Conservation (phyloP, 1,140 invertebrate genomes). For the Cotesia chilonis region DNA sequence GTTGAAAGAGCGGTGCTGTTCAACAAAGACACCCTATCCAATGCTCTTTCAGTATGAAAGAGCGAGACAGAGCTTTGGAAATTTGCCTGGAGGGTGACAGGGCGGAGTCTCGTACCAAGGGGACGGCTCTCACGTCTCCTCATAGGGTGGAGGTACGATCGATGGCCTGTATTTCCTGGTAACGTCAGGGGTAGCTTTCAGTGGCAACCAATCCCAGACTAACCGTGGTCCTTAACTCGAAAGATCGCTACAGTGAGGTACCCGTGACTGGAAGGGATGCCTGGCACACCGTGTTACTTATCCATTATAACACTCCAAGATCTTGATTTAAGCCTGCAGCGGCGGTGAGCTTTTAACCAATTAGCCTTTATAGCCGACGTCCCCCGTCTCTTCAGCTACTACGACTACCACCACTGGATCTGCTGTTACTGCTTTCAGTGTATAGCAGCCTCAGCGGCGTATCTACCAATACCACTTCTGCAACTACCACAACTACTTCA, state of each 20-base stretch:
- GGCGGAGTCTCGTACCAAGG: conserved; percentile 47
- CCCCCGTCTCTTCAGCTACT: conserved; percentile 32
- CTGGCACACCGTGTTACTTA: conserved; percentile 65
- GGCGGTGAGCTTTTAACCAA: conserved; percentile 67
- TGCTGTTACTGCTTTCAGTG: conserved; percentile 14
- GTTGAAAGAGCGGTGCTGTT: neutral
- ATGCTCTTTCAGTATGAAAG: conserved; percentile 29
- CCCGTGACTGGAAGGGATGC: conserved; percentile 20
- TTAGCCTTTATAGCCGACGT: conserved; percentile 64
- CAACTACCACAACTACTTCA: no score
- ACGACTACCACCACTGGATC: conserved; percentile 4
- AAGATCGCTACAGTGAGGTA: conserved; percentile 49
- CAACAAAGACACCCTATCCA: neutral
- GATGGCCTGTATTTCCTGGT: conserved; percentile 51
- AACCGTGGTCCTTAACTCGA: conserved; percentile 51
- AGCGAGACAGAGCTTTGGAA: conserved; percentile 26
- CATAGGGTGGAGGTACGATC: conserved; percentile 57
- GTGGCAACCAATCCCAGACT: conserved; percentile 50
- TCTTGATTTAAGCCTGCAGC: conserved; percentile 68
- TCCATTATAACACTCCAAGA: conserved; percentile 68
- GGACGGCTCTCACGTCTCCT: conserved; percentile 49
- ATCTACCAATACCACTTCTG: neutral
- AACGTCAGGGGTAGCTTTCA: conserved; percentile 52
- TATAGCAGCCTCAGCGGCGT: neutral
- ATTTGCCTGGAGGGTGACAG: conserved; percentile 29